Evolutionary conservation across 2,797 vertebrate genomes (phyloP).

Genomic region (Phylloscopus collybita): DNA sequence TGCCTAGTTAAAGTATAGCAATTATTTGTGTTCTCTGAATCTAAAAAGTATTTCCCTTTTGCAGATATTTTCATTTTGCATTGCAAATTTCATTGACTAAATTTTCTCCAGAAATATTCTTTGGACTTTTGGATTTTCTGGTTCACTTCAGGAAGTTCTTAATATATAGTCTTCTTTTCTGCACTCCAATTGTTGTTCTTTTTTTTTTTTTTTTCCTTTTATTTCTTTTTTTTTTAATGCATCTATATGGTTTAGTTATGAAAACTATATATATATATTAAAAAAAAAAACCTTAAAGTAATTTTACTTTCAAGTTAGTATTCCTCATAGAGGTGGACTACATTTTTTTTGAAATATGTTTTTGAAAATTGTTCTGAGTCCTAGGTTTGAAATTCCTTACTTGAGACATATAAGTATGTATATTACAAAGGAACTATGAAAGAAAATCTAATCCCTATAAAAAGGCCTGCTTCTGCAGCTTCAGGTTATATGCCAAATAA

Average conservation of each 20-base stretch:
- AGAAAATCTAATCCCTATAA: not conserved
- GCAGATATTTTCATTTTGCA: not conserved
- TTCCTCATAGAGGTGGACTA: not conserved
- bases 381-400: not conserved
- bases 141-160: not conserved
- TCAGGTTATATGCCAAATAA: not conserved
- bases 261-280: not conserved
- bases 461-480: not conserved
- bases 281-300: not conserved
- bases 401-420: not conserved
- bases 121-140: not conserved
- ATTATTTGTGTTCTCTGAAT: not conserved
- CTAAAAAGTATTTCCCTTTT: not conserved
- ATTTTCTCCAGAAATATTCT: not conserved
- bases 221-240: not conserved
- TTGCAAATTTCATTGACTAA: not conserved
- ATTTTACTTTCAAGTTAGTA: not conserved
- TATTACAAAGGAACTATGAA: not conserved
- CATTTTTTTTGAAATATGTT: not conserved
- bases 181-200: fast-evolving
- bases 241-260: not conserved
- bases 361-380: not conserved
- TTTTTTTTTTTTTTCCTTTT: not conserved
- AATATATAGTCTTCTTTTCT: not conserved
- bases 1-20: not conserved